Evolutionary conservation across 2,113 vertebrate genomes (phyloP).

Genomic region (Siniperca chuatsi): DNA sequence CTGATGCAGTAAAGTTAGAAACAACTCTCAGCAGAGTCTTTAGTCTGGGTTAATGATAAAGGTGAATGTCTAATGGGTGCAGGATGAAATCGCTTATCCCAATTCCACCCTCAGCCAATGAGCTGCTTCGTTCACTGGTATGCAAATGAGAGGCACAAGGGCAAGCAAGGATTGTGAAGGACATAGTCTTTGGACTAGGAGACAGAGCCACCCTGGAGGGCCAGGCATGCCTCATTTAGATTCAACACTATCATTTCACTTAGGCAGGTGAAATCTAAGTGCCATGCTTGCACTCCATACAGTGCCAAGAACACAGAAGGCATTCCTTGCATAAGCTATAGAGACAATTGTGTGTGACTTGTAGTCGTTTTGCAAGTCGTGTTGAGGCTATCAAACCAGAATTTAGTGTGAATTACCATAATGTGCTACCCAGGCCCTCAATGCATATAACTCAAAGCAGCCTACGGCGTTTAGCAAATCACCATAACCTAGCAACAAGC

Average conservation of each 20-base stretch:
- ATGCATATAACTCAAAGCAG: constrained; percentile 41
- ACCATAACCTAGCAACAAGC: constrained; percentile 40
- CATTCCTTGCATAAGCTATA: constrained; percentile 10
- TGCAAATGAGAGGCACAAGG: constrained; percentile 64
- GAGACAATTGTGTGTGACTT: constrained; percentile 26
- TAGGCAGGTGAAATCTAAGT: constrained; percentile 55
- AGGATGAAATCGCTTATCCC: constrained; percentile 38
- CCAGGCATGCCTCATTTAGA: constrained; percentile 63
- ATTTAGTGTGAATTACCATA: constrained; percentile 43
- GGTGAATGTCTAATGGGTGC: constrained; percentile 35
- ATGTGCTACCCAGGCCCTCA: constrained; percentile 35
- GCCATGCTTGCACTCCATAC: constrained; percentile 31
- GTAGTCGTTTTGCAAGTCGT: constrained; percentile 38
- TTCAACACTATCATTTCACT: constrained; percentile 62
- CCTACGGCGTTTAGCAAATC: constrained; percentile 44
- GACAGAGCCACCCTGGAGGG: constrained; percentile 52
- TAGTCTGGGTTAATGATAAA: constrained; percentile 42
- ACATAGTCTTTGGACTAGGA: constrained; percentile 60
- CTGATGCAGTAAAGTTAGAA: background rate
- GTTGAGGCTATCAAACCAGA: constrained; percentile 25
- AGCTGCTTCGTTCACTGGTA: constrained; percentile 42
- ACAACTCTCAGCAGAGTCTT: constrained; percentile 29
- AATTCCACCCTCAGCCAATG: constrained; percentile 55
- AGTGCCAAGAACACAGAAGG: constrained; percentile 36
- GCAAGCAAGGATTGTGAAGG: constrained; percentile 58